Evolutionary conservation across 2,888 invertebrate genomes (phyloP).

Genomic region (Caenorhabditis afra): DNA sequence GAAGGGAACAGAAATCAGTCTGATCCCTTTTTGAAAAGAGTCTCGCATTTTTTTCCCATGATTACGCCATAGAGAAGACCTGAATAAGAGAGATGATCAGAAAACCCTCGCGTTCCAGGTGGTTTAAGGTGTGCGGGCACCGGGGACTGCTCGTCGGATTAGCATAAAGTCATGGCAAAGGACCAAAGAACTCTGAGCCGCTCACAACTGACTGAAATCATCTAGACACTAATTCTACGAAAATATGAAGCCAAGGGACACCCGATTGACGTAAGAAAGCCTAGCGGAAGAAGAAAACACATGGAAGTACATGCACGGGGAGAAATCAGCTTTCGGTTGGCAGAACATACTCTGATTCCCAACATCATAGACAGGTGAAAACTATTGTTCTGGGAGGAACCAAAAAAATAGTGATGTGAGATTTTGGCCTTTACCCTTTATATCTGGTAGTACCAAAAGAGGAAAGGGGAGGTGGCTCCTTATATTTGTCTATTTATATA

Average conservation of each 20-base stretch:
- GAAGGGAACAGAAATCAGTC: conserved; percentile 28
- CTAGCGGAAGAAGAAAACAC: conserved; percentile 14
- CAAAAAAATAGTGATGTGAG: not conserved
- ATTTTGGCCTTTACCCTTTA: not conserved
- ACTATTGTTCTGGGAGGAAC: no score
- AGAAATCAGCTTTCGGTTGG: conserved; percentile 46
- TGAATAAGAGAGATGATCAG: conserved; percentile 8
- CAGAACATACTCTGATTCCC: conserved; percentile 26
- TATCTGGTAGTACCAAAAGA: no score
- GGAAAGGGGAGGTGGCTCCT: no score
- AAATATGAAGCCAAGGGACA: not conserved
- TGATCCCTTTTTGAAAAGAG: conserved; percentile 18
- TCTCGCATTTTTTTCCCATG: no score
- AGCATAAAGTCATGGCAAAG: no score
- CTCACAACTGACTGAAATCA: not conserved
- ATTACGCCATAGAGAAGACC: conserved; percentile 11
- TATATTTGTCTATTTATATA: no score
- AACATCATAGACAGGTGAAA: not conserved
- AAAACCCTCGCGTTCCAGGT: no score
- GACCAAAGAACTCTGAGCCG: no score
- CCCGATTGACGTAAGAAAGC: not conserved
- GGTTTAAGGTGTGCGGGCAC: no score
- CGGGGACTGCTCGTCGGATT: no score
- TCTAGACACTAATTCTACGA: not conserved
- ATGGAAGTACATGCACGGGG: not conserved